These are phyloP conservation scores for Piliocolobus tephrosceles DNA, from an alignment of 2,113 vertebrate genomes.

Conservation along the genomic window DNA sequence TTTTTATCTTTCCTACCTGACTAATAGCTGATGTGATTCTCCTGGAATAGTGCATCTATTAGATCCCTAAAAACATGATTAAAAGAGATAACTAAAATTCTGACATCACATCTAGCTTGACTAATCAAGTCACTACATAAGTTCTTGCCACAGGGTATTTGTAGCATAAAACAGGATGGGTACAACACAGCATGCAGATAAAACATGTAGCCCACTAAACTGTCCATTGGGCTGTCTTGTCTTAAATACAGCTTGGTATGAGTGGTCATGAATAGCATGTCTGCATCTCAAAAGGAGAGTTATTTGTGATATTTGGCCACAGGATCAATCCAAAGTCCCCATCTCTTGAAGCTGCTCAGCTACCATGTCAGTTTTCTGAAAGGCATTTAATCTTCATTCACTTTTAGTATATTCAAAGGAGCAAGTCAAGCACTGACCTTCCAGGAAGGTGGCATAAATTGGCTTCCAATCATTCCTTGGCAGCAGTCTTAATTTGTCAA, in stretches of 20 bases:
- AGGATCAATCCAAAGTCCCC: background rate
- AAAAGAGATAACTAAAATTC: background rate
- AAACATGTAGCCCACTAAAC: background rate
- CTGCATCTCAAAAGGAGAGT: background rate
- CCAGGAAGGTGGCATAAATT: background rate
- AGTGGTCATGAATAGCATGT: background rate
- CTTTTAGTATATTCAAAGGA: background rate
- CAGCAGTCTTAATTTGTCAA: background rate
- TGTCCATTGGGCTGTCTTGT: background rate
- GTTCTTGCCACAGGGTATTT: background rate
- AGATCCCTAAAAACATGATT: background rate
- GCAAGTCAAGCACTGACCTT: background rate
- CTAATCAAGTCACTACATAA: background rate
- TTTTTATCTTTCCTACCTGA: background rate
- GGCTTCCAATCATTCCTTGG: background rate
- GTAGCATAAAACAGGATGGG: background rate
- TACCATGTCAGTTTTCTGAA: background rate
- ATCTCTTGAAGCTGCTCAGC: background rate
- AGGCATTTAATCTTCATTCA: background rate
- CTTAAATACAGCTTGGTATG: background rate
- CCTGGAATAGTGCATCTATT: background rate
- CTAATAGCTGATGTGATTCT: background rate
- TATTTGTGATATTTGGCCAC: background rate
- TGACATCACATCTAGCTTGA: background rate
- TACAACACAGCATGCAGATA: background rate